Base-by-base conservation (phyloP, 2,888 invertebrate genomes). In the Sussaba pulchella region DNA sequence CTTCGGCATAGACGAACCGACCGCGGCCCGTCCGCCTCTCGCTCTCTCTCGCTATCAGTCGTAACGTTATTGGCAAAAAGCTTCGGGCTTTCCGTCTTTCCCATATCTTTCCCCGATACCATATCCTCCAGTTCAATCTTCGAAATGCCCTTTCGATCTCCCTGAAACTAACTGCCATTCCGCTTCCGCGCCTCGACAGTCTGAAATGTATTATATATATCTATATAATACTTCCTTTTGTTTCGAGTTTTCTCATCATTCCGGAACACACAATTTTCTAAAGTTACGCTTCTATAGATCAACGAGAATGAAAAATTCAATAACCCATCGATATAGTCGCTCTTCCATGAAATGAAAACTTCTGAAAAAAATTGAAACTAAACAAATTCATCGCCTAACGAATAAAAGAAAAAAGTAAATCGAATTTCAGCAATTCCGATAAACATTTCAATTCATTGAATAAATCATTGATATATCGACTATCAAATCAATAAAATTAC, bases 41-140 rank as follows among this genome's bases (percentile, higher is more conserved):
- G 2, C 31, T 31, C 31, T 31, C 6, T 5, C 31, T 31, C 6
- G 4, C 6, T 6, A 31, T 6, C 4, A 31, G 31, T n/a, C 54
- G 14, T 57, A 17, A 31, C 54, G 54, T 31, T 57, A 57, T 57
- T 57, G 54, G 54, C 54, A 31, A 57, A 36, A 57, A 57, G 54
- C 54, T 57, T 14, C 54, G 54, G 14, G 54, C 54, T 57, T 31
- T 57, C 31, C 45, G 45, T 64, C 45, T 64, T 26, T 26, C 43
- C 54, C 69, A 69, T 54, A 69, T 69, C 43, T 69, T 17, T 69
- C 10, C 10, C 24, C 17, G 39, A 66, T 50, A 54, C 43, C 26
- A 54, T 54, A 41, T 54, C 73, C 31, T 12, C n/a, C 39, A 50
- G 36, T 64, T 73, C 57, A 70, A 70, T 70, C 70, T 43, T 26